phyloP scores from a whole-genome alignment of 2,113 vertebrate species.

The Dryoscopus gambensis region DNA sequence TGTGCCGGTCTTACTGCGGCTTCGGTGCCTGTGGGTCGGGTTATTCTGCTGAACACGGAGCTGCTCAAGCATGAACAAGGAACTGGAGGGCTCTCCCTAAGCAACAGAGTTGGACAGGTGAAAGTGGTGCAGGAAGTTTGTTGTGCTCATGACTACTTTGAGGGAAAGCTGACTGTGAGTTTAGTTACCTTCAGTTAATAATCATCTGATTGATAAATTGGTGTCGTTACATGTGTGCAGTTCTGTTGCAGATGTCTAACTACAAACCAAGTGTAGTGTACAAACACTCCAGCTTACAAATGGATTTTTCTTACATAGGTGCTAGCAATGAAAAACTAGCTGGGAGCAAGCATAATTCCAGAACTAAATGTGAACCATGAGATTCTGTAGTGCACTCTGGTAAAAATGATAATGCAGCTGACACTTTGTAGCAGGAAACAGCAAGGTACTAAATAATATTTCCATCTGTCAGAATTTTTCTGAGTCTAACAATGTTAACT shows the following conservation, averaged over 20 bases:
- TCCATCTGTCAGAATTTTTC: background rate
- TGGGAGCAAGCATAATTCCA: background rate
- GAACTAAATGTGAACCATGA: background rate
- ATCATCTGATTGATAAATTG: background rate
- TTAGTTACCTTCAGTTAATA: background rate
- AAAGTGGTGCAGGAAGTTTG: background rate
- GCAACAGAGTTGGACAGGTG: background rate
- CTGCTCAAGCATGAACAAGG: background rate
- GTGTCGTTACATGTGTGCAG: background rate
- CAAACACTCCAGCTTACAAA: background rate
- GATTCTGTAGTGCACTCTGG: background rate
- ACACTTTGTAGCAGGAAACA: background rate
- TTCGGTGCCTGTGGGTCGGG: background rate
- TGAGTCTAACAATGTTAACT: background rate
- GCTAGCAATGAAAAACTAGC: background rate
- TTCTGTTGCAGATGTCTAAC: background rate
- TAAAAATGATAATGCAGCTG: background rate
- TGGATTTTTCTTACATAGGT: background rate
- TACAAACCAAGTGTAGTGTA: background rate
- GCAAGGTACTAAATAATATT: background rate
- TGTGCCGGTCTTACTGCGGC: background rate
- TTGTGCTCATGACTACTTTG: background rate
- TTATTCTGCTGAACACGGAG: background rate
- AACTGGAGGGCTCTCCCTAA: background rate
- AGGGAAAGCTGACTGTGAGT: background rate